Base-by-base conservation (phyloP, 2,888 invertebrate species). In the Standfussiana lucernea region DNA sequence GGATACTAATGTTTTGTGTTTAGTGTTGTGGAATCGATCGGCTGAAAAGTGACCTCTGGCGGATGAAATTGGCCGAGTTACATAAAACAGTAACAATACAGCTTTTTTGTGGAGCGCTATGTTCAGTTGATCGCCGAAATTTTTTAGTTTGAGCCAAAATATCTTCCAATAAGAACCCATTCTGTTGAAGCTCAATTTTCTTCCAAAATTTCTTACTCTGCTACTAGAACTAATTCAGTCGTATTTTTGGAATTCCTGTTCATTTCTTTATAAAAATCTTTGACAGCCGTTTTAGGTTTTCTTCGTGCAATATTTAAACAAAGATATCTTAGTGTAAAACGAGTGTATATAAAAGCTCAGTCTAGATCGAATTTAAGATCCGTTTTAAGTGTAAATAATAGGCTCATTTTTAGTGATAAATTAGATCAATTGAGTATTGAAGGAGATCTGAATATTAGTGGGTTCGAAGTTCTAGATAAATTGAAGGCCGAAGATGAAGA, bases 31-130 rank as follows among this genome's bases (percentile, higher is more conserved):
- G 88, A 89, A 93, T 95, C 94, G 93, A 94, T 93, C 90, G 88
- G 87, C 88, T 89, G 91, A 89, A 90, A 90, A 90, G 94, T 93
- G 94, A 94, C 94, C 92, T 93, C 94, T 92, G 89, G 93, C 89
- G 93, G 93, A 86, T 81, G 88, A 85, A 90, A 88, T 86, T 81
- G 87, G 72, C 78, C 78, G 87, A 84, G 89, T 89, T 90, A 89
- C 79, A 88, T 88, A 88, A 88, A 92, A 86, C 88, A 82, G 82
- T 84, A 88, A 88, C 86, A 85, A 84, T 85, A 84, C 69, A 85
- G 85, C 74, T 83, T 79, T 86, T 85, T 85, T 88, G 90, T 88
- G 85, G 89, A 88, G 86, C 86, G 84, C 72, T 78, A 83, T 83
- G 85, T 89, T 85, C 72, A 84, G 80, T 81, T 84, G 83, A 85